Percentiles rank a stretch among this genome's conserved stretches.
phyloP scores from a whole-genome alignment of 1,140 invertebrate species.

The Whitmania pigra region DNA sequence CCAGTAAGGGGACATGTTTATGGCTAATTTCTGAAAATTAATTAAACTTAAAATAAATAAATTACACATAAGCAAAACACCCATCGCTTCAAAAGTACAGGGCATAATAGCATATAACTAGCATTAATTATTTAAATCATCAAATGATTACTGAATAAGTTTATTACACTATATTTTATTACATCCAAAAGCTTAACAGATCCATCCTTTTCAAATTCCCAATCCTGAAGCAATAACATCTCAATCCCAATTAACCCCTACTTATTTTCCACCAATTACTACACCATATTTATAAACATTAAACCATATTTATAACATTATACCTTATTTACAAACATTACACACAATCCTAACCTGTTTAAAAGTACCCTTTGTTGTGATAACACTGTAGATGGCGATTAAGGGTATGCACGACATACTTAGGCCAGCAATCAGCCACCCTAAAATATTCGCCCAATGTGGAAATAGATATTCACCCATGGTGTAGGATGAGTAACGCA shows the following conservation, averaged over 20 bases:
- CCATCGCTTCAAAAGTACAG: background rate
- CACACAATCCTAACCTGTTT: slow-evolving; percentile 12
- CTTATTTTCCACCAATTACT: background rate
- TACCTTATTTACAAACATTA: too few relatives aligned
- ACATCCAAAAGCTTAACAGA: too few relatives aligned
- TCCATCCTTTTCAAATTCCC: background rate
- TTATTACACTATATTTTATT: too few relatives aligned
- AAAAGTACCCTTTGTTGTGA: slow-evolving; percentile 7
- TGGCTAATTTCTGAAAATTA: slow-evolving; percentile 21
- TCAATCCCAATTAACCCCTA: background rate
- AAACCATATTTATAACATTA: too few relatives aligned
- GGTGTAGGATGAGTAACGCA: slow-evolving; percentile 48
- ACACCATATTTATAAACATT: too few relatives aligned
- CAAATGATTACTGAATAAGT: too few relatives aligned
- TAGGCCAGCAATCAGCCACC: slow-evolving; percentile 57
- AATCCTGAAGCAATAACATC: background rate
- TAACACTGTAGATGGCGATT: slow-evolving; percentile 47
- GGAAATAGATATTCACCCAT: slow-evolving; percentile 53
- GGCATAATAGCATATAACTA: too few relatives aligned
- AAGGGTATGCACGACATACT: slow-evolving; percentile 40
- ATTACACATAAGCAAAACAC: background rate
- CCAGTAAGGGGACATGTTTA: slow-evolving; percentile 23
- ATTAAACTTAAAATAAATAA: too few relatives aligned
- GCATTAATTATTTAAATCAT: too few relatives aligned
- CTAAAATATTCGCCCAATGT: slow-evolving; percentile 57